These are phyloP conservation scores for Leucophenga maculata DNA, from an alignment of 2,888 invertebrate genomes.

Conservation along the genomic window DNA sequence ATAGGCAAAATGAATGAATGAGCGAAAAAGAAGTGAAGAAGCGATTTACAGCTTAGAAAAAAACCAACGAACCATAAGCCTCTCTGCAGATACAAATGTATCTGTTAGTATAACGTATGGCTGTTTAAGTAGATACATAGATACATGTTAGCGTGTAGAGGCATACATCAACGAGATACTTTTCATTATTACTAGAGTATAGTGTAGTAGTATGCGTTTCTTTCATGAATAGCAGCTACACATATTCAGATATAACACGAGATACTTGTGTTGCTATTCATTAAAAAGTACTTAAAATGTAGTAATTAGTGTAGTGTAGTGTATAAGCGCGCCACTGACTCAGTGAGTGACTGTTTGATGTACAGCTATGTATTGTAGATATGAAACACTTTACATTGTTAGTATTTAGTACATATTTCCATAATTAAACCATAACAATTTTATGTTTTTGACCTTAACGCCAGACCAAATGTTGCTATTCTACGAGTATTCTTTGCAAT, in stretches of 20 bases:
- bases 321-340: not conserved
- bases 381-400: not conserved
- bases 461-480: conserved; percentile 42
- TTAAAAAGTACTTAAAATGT: conserved; percentile 43
- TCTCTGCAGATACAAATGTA: not conserved
- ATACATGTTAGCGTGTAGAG: not conserved
- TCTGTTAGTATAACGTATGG: not conserved
- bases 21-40: not conserved
- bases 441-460: conserved; percentile 61
- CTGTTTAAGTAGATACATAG: not conserved
- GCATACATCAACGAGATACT: conserved; percentile 3
- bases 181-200: not conserved
- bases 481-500: no score
- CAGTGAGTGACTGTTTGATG: not conserved
- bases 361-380: conserved; percentile 8
- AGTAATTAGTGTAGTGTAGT: not conserved
- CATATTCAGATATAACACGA: not conserved
- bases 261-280: conserved; percentile 42
- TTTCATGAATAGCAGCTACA: not conserved
- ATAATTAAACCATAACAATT: conserved; percentile 27
- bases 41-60: conserved; percentile 53
- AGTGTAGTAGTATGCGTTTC: no score
- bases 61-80: conserved; percentile 54
- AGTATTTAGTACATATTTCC: conserved; percentile 42
- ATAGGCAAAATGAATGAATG: conserved; percentile 43